A percentile compares a stretch with the other conserved stretches of the same genome.
Evolutionary conservation across 2,797 vertebrate genomes (phyloP).

Genomic region (Furcifer pardalis): DNA sequence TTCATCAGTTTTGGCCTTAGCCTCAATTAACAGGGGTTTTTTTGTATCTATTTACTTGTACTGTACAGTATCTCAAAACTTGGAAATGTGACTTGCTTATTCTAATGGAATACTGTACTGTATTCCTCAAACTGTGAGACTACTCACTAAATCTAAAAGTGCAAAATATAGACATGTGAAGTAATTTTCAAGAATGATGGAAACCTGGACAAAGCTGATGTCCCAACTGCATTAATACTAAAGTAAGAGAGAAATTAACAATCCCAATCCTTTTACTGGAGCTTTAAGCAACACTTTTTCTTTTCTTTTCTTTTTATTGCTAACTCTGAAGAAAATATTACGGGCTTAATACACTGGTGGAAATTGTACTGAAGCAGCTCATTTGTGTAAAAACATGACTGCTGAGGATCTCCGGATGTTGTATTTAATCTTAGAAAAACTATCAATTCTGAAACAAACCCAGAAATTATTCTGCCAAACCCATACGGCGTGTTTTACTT

Average conservation of each 20-base stretch:
- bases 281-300: conserved; percentile 46
- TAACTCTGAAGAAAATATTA: conserved; percentile 38
- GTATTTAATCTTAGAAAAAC: background rate
- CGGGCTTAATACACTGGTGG: conserved; percentile 55
- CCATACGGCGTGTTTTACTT: no score
- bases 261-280: conserved; percentile 32
- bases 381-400: conserved; percentile 44
- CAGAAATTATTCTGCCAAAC: no score
- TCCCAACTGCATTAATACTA: background rate
- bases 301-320: no score
- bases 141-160: background rate
- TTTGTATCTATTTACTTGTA: background rate
- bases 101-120: no score
- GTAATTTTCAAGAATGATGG: conserved; percentile 9
- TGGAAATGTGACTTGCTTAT: background rate
- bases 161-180: background rate
- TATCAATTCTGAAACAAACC: background rate
- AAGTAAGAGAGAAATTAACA: conserved; percentile 26
- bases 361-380: conserved; percentile 54
- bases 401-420: conserved; percentile 17
- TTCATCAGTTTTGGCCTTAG: background rate
- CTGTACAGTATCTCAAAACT: background rate
- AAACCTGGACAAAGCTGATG: conserved; percentile 18
- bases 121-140: no score
- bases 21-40: background rate